Evolutionary conservation across 2,113 vertebrate species (phyloP).

Genomic region (Eubucco bourcierii): DNA sequence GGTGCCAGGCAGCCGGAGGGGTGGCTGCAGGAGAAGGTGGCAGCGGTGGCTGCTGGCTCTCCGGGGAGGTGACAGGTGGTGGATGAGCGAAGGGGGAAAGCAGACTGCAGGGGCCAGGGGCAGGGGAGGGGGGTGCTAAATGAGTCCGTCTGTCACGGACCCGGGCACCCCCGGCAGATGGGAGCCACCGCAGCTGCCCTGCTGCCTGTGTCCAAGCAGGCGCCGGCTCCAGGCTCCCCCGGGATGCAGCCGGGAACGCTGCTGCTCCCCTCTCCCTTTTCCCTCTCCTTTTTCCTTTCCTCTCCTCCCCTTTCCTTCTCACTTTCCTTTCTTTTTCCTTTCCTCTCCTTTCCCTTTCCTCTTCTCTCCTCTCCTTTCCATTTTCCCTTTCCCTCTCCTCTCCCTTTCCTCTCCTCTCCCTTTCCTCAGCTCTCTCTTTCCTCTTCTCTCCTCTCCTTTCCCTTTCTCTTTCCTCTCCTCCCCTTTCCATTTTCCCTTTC

Average conservation of each 20-base stretch:
- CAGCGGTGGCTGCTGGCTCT: not conserved
- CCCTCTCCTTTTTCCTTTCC: not conserved
- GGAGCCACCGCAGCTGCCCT: slow-evolving; percentile 54
- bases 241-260: not conserved
- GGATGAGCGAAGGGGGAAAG: slow-evolving; percentile 23
- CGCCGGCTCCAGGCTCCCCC: not conserved
- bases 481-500: no score
- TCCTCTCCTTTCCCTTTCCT: no score
- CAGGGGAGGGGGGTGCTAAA: not conserved
- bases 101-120: not conserved
- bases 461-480: no score
- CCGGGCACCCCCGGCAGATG: slow-evolving; percentile 52
- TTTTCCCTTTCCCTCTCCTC: not conserved
- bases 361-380: no score
- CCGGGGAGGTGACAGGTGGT: slow-evolving; percentile 61
- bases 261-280: not conserved
- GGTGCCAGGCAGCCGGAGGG: not conserved
- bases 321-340: no score
- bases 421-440: no score
- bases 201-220: not conserved
- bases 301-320: not conserved
- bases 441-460: no score
- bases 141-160: slow-evolving; percentile 55
- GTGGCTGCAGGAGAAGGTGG: not conserved
- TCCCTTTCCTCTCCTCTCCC: not conserved